Base-by-base conservation (phyloP, 2,113 vertebrate genomes). In the Ameiurus melas region DNA sequence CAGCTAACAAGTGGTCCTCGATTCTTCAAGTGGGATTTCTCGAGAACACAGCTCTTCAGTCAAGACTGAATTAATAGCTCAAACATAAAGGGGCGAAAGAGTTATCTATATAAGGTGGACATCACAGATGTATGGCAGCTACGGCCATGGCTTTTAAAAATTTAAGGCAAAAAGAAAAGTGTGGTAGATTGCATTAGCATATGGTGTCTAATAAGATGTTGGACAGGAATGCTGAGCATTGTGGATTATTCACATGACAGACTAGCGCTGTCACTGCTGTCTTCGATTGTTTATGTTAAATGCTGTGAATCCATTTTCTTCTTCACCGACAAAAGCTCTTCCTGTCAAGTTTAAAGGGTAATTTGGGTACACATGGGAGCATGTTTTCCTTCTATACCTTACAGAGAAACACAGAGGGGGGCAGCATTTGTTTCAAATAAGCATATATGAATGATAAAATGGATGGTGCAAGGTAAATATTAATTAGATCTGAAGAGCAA, bases 391-490 rank as follows among this genome's bases (percentile, higher is more conserved):
- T 55, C 58, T 75, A 66, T 73, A 43, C 36, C 25, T 14, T 81
- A 84, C 30, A 30, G n/a, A 84, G 22, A 86, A 86, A 60, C 39
- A 83, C 57, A 83, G 36, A 16, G 20, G 30, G 77, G 60, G 51
- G 25, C 12, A 66, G 68, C 22, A 71, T 85, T 87, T 73, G 83
- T 85, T 85, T 84, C 86, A 88, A 88, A 85, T 89, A 88, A 89
- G 86, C 88, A 78, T 82, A 89, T 82, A 36, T 85, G 75, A 80
- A 60, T 33, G 47, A 6, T 43, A 79, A 88, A 86, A 83, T 70
- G 60, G 68, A 83, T 60, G 79, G 62, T 81, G 73, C 80, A 43
- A 85, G 60, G 14, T 30, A 82, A 80, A 85, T 88, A 89, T 90
- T 89, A 89, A 91, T 91, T 84, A 82, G 70, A 47, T 62, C 7